These are phyloP conservation scores for Anas georgica DNA, from an alignment of 2,797 vertebrate species.

Conservation along the genomic window DNA sequence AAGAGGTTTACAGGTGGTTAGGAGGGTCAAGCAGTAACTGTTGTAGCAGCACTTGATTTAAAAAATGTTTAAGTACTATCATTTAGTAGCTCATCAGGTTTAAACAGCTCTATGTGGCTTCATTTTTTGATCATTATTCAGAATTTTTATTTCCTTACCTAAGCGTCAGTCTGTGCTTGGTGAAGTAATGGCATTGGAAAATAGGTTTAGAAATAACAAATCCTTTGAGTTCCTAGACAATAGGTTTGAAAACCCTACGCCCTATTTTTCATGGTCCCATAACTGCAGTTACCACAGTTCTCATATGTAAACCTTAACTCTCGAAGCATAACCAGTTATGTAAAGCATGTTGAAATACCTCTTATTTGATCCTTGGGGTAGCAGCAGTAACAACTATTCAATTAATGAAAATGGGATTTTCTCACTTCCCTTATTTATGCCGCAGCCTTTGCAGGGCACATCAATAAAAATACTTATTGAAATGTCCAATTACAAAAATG, in stretches of 20 bases:
- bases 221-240: neutral
- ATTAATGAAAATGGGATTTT: neutral
- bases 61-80: neutral
- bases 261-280: neutral
- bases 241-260: neutral
- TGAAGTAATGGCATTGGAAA: neutral
- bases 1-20: neutral
- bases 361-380: neutral
- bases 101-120: neutral
- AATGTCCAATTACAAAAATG: neutral
- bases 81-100: neutral
- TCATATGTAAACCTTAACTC: neutral
- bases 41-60: neutral
- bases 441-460: neutral
- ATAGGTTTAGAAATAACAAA: neutral
- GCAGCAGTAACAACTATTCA: neutral
- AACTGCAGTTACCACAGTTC: neutral
- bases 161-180: neutral
- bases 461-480: neutral
- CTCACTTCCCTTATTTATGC: neutral
- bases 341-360: neutral
- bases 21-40: neutral
- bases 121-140: neutral
- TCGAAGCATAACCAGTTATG: neutral
- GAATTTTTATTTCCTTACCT: neutral